A percentile compares a stretch with the other conserved stretches of the same genome.
phyloP scores from a whole-genome alignment of 2,888 invertebrate species.

The Tupiocoris notatus region DNA sequence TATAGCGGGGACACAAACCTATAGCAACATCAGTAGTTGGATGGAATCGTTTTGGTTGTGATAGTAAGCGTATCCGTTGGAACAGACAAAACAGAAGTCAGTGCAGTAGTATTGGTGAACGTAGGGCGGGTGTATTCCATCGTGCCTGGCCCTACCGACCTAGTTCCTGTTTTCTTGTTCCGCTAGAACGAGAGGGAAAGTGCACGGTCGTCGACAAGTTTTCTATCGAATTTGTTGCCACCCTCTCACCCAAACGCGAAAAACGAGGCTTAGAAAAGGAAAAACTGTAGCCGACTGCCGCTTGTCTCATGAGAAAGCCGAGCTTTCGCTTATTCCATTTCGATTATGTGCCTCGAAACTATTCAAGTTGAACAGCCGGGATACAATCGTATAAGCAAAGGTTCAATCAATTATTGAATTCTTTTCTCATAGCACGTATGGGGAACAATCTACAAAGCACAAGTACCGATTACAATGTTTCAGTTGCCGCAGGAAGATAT shows the following conservation, averaged over 20 bases:
- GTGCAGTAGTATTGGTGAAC: background rate
- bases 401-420: background rate
- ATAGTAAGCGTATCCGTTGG: too few relatives aligned
- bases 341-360: background rate
- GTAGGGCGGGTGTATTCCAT: background rate
- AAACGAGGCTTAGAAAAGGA: background rate
- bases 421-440: background rate
- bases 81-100: background rate
- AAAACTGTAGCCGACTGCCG: background rate
- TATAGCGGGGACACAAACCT: background rate
- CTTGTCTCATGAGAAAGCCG: background rate
- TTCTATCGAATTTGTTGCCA: background rate
- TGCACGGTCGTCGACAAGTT: background rate
- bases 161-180: constrained; percentile 7
- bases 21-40: too few relatives aligned
- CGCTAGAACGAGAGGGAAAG: background rate
- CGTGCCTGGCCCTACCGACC: constrained; percentile 38
- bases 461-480: too few relatives aligned
- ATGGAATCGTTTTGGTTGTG: background rate
- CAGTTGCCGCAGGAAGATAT: too few relatives aligned
- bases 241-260: background rate
- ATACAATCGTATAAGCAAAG: background rate
- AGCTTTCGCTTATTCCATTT: background rate
- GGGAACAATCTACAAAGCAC: too few relatives aligned
- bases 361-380: background rate